Evolutionary conservation across 2,888 invertebrate species (phyloP).

Genomic region (Blastobasis adustella): DNA sequence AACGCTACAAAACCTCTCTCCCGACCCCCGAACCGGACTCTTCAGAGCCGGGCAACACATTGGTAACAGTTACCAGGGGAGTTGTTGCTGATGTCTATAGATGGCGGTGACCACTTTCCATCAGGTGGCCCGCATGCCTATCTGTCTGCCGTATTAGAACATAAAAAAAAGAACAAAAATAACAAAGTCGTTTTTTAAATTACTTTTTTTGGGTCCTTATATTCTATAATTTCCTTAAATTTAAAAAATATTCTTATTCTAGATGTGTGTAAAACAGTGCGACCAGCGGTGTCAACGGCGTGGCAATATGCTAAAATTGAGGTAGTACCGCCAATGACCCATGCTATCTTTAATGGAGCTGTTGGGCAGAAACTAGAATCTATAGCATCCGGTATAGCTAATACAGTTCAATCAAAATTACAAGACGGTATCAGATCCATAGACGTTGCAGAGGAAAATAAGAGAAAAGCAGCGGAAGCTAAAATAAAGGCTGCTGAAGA

Average conservation of each 20-base stretch:
- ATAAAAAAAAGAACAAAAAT: no score
- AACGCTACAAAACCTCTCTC: no score
- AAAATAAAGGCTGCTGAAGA: constrained; percentile 33
- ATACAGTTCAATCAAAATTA: constrained; percentile 28
- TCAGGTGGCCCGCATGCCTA: no score
- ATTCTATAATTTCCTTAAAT: neutral
- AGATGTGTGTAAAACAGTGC: constrained; percentile 36
- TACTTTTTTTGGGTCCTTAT: neutral
- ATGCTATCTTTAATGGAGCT: constrained; percentile 35
- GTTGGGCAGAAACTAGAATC: constrained; percentile 38
- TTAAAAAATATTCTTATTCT: constrained; percentile 23
- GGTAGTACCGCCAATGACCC: constrained; percentile 48
- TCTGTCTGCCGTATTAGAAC: no score
- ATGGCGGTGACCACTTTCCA: no score
- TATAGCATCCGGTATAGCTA: constrained; percentile 19
- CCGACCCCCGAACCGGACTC: no score
- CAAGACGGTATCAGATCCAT: constrained; percentile 30
- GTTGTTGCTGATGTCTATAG: no score
- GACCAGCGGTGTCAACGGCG: constrained; percentile 24
- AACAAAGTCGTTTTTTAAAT: no score
- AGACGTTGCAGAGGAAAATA: constrained; percentile 29
- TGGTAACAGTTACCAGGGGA: no score
- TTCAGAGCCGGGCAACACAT: no score
- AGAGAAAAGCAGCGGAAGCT: constrained; percentile 28
- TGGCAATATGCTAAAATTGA: constrained; percentile 62